These are phyloP conservation scores for Brachionus koreanus DNA, from an alignment of 1,140 invertebrate species.

Conservation along the genomic window DNA sequence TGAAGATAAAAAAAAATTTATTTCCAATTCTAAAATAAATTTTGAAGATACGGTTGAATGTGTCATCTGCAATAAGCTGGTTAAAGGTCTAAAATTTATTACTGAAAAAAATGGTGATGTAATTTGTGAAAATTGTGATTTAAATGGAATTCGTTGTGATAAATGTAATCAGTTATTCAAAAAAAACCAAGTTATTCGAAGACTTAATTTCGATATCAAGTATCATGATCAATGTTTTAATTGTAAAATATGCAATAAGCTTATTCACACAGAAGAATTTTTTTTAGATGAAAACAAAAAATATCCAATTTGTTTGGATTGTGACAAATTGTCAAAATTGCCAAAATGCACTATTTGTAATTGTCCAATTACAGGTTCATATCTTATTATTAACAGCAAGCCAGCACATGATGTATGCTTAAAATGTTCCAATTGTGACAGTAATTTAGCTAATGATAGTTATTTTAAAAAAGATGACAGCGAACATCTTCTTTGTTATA, in stretches of 20 bases:
- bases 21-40: not conserved
- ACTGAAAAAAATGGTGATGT: constrained; percentile 21
- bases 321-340: not conserved
- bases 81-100: not conserved
- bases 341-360: constrained; percentile 21
- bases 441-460: not conserved
- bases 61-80: not conserved
- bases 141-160: not conserved
- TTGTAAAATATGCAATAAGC: not conserved
- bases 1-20: not conserved
- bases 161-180: constrained; percentile 25
- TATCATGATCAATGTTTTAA: constrained; percentile 24
- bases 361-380: not conserved
- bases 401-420: not conserved
- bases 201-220: constrained; percentile 1
- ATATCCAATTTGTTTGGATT: not conserved
- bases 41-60: not conserved
- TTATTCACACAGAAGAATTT: not conserved
- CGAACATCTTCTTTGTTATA: not conserved
- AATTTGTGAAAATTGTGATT: constrained; percentile 26
- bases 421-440: not conserved
- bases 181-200: not conserved
- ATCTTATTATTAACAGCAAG: not conserved
- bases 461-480: not conserved
- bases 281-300: not conserved